Percentiles rank a stretch among this genome's conserved stretches.
These are phyloP conservation scores for Vombatus ursinus DNA, from an alignment of 2,113 vertebrate genomes.

Conservation along the genomic window DNA sequence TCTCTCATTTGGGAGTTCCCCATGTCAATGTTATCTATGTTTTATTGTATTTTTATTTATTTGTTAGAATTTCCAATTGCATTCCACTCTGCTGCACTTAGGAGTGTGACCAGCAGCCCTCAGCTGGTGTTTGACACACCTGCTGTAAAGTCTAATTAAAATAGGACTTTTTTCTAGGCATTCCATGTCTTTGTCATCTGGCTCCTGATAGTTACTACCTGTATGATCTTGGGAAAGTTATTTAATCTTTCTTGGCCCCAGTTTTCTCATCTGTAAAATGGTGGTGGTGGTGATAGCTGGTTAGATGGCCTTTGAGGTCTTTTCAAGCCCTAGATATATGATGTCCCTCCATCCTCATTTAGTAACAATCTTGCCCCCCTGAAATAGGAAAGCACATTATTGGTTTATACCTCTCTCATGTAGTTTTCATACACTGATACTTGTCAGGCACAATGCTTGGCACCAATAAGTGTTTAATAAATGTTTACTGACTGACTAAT, in stretches of 20 bases:
- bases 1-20: background rate
- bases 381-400: background rate
- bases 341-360: background rate
- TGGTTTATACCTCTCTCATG: no score
- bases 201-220: background rate
- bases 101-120: background rate
- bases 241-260: background rate
- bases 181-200: background rate
- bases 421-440: background rate
- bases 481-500: background rate
- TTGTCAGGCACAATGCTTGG: background rate
- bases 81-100: background rate
- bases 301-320: background rate
- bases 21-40: background rate
- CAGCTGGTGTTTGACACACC: background rate
- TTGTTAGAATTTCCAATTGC: background rate
- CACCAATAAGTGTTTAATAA: background rate
- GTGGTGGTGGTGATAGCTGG: background rate
- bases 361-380: background rate
- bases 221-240: background rate
- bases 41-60: background rate
- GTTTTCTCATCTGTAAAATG: background rate
- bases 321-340: background rate
- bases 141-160: background rate
- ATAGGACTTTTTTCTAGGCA: background rate